Evolutionary conservation across 2,113 vertebrate species (phyloP), one percentile per base, ranked within the genome.

Genomic region (Crotalus horridus): DNA sequence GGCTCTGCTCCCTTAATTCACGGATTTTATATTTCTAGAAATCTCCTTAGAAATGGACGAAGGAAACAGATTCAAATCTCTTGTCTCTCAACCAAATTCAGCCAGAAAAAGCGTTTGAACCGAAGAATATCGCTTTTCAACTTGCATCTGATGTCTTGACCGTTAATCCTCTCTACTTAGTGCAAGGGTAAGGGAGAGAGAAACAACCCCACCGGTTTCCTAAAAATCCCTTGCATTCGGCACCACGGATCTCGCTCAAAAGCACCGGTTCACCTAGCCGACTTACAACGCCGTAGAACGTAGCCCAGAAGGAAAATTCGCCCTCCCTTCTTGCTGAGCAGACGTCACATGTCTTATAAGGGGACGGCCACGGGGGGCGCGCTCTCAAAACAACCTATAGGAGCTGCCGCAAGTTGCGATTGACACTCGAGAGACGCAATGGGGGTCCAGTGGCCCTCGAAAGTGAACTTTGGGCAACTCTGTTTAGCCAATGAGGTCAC

Each of bases 351-450:
- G 33, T 43, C 17, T 81, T 43, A 21, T n/a, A 88, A 29, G n/a
- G 33, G 53, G n/a, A 69, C 10, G 85, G 85, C 33, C 12, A n/a
- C 29, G 88, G 24, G 3, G 85, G 92, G 92, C 85, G 69, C 93
- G 81, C 86, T 95, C 96, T 92, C 59, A 87, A 93, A 96, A 93
- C 94, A 93, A 96, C 96, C 96, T 96, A 95, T 87, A 64, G 92
- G 93, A 90, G 91, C 93, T 1, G 87, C 85, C 59, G 94, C 88
- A 92, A 54, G 81, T 91, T 56, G 93, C 96, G 97, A 97, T 92
- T 96, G 97, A 96, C 96, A 95, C 94, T 91, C 93, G 95, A 93
- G 94, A 95, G 95, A 96, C 94, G 96, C 97, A 97, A 97, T 97
- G 96, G 97, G 97, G 94, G 91, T 92, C 93, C 12, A 90, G 93